phyloP scores from a whole-genome alignment of 2,888 invertebrate species.

The Julus scandinavius region DNA sequence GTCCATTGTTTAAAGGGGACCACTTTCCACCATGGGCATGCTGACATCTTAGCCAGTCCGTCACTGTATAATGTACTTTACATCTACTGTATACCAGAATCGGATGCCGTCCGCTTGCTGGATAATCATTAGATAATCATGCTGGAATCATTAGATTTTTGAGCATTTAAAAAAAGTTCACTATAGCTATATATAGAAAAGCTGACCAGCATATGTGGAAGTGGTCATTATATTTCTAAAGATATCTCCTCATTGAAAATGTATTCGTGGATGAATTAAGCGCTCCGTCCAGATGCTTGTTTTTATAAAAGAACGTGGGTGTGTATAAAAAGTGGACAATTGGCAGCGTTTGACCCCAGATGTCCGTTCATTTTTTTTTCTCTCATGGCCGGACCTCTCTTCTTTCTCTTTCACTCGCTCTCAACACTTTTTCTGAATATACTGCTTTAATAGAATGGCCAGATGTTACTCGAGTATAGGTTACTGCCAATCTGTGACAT shows the following conservation, averaged over 20 bases:
- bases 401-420: background rate
- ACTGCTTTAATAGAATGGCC: slow-evolving; percentile 24
- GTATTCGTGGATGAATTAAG: background rate
- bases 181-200: background rate
- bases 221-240: slow-evolving; percentile 5
- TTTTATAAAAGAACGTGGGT: slow-evolving; percentile 39
- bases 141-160: too few relatives aligned
- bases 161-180: background rate
- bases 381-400: slow-evolving; percentile 11
- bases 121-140: too few relatives aligned
- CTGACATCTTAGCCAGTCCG: too few relatives aligned
- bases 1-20: too few relatives aligned
- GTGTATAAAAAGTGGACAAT: slow-evolving; percentile 43
- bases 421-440: slow-evolving; percentile 3
- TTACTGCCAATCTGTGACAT: slow-evolving; percentile 23
- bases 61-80: too few relatives aligned
- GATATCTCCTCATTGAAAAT: background rate
- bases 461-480: slow-evolving; percentile 37
- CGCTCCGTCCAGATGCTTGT: slow-evolving; percentile 30
- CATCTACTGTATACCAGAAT: too few relatives aligned
- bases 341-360: slow-evolving; percentile 37
- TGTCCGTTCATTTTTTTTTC: slow-evolving; percentile 19
- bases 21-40: too few relatives aligned
- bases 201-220: background rate
- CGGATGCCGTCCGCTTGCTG: too few relatives aligned